Evolutionary conservation across 2,797 vertebrate species (phyloP), one percentile per base, ranked within the genome.

Genomic region (Hemitrygon akajei): DNA sequence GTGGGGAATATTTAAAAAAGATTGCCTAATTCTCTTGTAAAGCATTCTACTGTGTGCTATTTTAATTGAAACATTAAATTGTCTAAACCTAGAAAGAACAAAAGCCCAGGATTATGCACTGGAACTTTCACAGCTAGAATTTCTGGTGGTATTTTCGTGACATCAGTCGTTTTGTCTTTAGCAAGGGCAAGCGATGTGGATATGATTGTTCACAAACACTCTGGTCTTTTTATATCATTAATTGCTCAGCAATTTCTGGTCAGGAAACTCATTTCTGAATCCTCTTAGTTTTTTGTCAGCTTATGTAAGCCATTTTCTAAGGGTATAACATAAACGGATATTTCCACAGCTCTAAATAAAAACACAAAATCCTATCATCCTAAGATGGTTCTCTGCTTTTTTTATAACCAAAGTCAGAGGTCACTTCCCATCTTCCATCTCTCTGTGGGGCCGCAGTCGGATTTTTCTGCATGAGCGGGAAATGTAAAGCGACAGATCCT

Each of bases 121-220:
- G 86, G n/a, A 69, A 18, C 16, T 34, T 66, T 89, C 60, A 89
- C n/a, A 34, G 20, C 60, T 69, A 34, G 9, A 89, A 69, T 89
- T 9, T 16, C 60, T 34, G 34, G 16, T 9, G 34, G 86, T 60
- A 66, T 89, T 37, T 89, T 69, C n/a, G 34, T 87, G 84, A 63
- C 84, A 87, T 16, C 47, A 12, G 84, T 34, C 27, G 14, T 87
- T 87, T 34, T 87, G 58, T 20, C 58, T 69, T n/a, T 16, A 69
- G 63, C 34, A 89, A 66, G 66, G 60, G 86, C 86, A n/a, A 66
- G n/a, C 66, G n/a, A 66, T 66, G 86, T 89, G 86, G n/a, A 89
- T 66, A 89, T 89, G n/a, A n/a, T 66, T 34, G n/a, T 87, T 60
- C 84, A 66, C 30, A 89, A 20, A 58, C 58, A 60, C 30, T 66